Percentiles rank a stretch among this genome's conserved stretches.
phyloP scores from a whole-genome alignment of 2,888 invertebrate genomes.

The Caenorhabditis zanzibari region DNA sequence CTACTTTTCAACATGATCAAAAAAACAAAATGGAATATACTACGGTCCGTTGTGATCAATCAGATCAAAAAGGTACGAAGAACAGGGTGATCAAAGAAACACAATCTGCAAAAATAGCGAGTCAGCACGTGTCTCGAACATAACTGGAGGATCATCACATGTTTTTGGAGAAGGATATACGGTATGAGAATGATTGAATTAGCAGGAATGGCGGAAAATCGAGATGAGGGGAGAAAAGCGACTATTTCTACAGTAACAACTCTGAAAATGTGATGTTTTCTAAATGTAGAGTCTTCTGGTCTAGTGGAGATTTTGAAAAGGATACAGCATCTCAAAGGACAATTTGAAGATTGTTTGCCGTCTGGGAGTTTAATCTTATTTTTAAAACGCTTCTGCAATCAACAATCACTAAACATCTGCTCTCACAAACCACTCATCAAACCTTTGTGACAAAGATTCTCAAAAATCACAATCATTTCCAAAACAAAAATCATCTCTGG shows the following conservation, averaged over 20 bases:
- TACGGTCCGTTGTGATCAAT: not conserved
- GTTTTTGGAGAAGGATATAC: not conserved
- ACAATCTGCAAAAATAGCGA: not conserved
- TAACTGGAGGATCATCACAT: constrained; percentile 3
- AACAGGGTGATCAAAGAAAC: constrained; percentile 20
- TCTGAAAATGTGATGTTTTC: too few species aligned
- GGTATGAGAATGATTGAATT: constrained; percentile 1
- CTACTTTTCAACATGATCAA: too few species aligned
- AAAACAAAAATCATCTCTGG: constrained; percentile 19
- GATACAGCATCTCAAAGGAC: too few species aligned
- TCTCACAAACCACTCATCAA: not conserved
- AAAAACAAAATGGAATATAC: too few species aligned
- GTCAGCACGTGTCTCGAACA: constrained; percentile 7
- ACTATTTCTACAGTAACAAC: too few species aligned
- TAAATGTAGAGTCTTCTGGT: too few species aligned
- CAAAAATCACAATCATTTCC: not conserved
- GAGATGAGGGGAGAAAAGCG: too few species aligned
- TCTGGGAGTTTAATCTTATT: too few species aligned
- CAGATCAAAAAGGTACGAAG: constrained; percentile 16
- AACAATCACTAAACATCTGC: not conserved
- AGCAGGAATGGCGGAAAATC: not conserved
- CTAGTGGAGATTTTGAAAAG: too few species aligned
- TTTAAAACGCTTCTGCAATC: too few species aligned
- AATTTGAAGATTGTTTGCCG: too few species aligned
- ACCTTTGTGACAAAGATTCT: not conserved